Evolutionary conservation across 2,113 vertebrate species (phyloP).

Genomic region (Acrocephalus kingi): DNA sequence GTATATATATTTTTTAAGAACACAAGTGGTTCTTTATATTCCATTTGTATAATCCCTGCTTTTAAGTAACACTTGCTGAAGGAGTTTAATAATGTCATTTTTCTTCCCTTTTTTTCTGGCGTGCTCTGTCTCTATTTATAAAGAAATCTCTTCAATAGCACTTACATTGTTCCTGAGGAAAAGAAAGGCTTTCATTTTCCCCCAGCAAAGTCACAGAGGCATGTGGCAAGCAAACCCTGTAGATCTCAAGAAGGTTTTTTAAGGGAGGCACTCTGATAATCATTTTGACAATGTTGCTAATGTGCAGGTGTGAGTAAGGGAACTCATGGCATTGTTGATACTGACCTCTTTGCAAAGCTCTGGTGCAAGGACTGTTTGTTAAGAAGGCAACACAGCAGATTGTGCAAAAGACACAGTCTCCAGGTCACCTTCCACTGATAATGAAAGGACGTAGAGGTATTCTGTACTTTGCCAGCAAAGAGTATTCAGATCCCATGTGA

Average conservation of each 20-base stretch:
- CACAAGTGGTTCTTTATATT: background rate
- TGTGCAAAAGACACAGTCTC: background rate
- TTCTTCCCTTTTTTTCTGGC: background rate
- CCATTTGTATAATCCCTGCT: background rate
- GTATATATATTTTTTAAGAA: background rate
- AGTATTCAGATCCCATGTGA: background rate
- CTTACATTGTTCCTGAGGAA: background rate
- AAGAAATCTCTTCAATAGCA: background rate
- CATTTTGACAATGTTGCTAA: background rate
- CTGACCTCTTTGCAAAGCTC: background rate
- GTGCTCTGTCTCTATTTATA: background rate
- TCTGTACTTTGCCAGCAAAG: background rate
- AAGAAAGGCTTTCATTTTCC: background rate
- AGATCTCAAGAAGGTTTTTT: background rate
- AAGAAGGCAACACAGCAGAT: background rate
- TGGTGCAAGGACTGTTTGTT: background rate
- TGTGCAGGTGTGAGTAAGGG: background rate
- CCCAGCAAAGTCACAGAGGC: background rate
- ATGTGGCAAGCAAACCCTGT: background rate
- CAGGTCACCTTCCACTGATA: background rate
- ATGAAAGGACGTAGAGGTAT: background rate
- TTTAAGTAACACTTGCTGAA: background rate
- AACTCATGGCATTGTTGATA: background rate
- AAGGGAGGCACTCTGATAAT: background rate
- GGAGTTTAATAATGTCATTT: background rate